phyloP scores from a whole-genome alignment of 2,888 invertebrate genomes.

The Strigamia transsilvanica region DNA sequence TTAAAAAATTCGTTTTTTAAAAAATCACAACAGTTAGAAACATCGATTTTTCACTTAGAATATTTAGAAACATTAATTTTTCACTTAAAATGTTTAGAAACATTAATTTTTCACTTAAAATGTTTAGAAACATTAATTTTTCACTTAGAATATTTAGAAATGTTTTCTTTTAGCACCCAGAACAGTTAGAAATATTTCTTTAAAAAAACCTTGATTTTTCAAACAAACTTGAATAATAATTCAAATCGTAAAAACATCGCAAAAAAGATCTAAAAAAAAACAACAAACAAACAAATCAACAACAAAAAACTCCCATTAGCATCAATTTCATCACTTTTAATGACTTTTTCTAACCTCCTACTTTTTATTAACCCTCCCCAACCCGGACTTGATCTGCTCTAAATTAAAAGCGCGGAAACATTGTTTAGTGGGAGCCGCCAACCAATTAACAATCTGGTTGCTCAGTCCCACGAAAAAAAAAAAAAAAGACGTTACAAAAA shows the following conservation, averaged over 20 bases:
- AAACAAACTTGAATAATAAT: too few relatives aligned
- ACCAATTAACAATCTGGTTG: not conserved
- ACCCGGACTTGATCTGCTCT: constrained; percentile 15
- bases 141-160: too few relatives aligned
- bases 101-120: too few relatives aligned
- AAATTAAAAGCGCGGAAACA: not conserved
- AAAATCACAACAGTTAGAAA: too few relatives aligned
- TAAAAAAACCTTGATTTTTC: too few relatives aligned
- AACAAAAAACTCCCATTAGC: not conserved
- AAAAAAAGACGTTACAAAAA: not conserved
- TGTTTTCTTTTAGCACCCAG: too few relatives aligned
- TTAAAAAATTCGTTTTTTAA: too few relatives aligned
- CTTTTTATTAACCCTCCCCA: not conserved
- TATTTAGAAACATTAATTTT: too few relatives aligned
- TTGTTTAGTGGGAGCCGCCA: not conserved
- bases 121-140: too few relatives aligned
- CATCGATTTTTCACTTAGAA: too few relatives aligned
- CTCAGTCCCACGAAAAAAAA: not conserved
- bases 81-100: too few relatives aligned
- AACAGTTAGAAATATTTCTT: too few relatives aligned
- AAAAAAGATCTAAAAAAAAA: not conserved
- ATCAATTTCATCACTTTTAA: not conserved
- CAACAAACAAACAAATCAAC: not conserved
- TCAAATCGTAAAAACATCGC: not conserved
- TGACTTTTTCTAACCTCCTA: not conserved